A percentile compares a stretch with the other conserved stretches of the same genome.
These are phyloP conservation scores for Pygoscelis adeliae DNA, from an alignment of 2,113 vertebrate genomes.

Conservation along the genomic window DNA sequence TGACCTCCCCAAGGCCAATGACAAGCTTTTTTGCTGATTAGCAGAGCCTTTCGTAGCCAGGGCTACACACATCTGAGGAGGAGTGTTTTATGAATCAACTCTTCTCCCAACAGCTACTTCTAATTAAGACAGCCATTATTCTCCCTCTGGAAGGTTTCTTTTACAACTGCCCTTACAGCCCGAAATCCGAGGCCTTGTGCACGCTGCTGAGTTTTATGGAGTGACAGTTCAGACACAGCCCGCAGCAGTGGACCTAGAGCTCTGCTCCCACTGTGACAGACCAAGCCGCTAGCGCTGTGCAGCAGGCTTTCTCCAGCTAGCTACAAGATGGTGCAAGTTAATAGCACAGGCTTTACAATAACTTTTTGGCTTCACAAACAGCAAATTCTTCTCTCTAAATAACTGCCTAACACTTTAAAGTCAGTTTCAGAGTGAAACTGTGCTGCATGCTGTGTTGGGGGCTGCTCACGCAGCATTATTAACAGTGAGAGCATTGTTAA, in stretches of 20 bases:
- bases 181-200: neutral
- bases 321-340: neutral
- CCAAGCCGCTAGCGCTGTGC: neutral
- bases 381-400: neutral
- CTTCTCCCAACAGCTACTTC: neutral
- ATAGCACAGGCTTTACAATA: neutral
- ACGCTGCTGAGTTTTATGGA: neutral
- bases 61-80: neutral
- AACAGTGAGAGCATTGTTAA: constrained; percentile 33
- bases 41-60: neutral
- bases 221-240: neutral
- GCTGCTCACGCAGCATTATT: neutral
- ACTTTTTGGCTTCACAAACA: neutral
- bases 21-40: neutral
- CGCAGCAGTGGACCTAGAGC: neutral
- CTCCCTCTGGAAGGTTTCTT: neutral
- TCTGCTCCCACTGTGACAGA: neutral
- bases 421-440: neutral
- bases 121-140: neutral
- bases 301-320: neutral
- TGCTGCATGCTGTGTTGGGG: neutral
- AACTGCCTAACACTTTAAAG: neutral
- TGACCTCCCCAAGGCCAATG: neutral
- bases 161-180: neutral
- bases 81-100: neutral